Evolutionary conservation across 2,888 invertebrate species (phyloP), one percentile per base, ranked within the genome.

Genomic region (Aquatica leii): DNA sequence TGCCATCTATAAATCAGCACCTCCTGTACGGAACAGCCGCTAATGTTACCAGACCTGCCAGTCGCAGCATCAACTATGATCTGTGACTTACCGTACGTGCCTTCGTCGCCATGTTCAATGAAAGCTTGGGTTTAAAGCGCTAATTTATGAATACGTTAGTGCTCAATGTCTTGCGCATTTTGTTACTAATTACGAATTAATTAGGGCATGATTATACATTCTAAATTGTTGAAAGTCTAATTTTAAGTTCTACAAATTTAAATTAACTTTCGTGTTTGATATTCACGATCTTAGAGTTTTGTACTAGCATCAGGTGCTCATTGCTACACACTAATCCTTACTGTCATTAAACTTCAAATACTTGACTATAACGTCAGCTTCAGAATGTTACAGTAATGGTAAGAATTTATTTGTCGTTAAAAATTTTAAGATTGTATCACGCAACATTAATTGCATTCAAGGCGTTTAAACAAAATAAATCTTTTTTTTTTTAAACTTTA

Each of bases 1-100:
- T 69, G 68, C 66, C 71, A 70, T 72, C 74, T 71, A 77, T 77
- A 77, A 77, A 77, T 77, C 77, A 75, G 74, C 72, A 75, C 75
- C 74, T 74, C 71, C 75, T 76, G 77, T 73, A 74, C 65, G 64
- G 62, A 75, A 69, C 71, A 67, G 66, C 73, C 71, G 66, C 68
- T 69, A 73, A 76, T 76, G 73, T 74, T 70, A 76, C 75, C 73
- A 64, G 50, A 71, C 62, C 75, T 76, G 77, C 76, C 77, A 76
- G 71, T 71, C 67, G 73, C 77, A 77, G 75, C 74, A 74, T 74
- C 75, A 73, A 73, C 73, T 66, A 69, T 73, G 71, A 73, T 64
- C 63, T 64, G 63, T 64, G 63, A 64, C 51, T 59, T 64, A 51
- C 54, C 59, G 63, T 64, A 64, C 63, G 63, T 59, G 63, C 63